Evolutionary conservation across 2,797 vertebrate species (phyloP).

Genomic region (Crenuchus spilurus): DNA sequence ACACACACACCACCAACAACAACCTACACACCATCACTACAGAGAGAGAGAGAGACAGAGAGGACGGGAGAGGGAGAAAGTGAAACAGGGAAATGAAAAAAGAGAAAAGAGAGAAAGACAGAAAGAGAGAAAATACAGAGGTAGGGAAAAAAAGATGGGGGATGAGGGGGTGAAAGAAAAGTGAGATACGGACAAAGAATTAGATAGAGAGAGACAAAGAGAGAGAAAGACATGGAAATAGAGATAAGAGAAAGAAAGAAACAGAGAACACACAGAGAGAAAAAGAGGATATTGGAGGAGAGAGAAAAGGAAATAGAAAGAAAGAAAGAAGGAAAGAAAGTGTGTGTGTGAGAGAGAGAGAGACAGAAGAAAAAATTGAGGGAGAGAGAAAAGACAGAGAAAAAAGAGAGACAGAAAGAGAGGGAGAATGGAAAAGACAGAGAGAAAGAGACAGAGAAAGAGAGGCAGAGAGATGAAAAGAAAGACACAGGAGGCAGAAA

Average conservation of each 20-base stretch:
- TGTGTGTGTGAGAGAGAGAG: not conserved
- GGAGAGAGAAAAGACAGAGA: not conserved
- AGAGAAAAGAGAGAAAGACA: not conserved
- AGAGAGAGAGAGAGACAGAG: not conserved
- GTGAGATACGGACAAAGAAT: not conserved
- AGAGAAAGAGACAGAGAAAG: not conserved
- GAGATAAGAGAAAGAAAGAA: not conserved
- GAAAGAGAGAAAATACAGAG: not conserved
- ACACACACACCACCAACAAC: constrained; percentile 74
- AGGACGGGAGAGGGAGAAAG: not conserved
- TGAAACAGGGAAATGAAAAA: not conserved
- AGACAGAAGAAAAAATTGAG: not conserved
- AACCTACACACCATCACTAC: constrained; percentile 71
- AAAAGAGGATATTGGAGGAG: no score
- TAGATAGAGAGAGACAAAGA: not conserved
- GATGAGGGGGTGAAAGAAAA: constrained; percentile 1
- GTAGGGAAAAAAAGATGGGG: not conserved
- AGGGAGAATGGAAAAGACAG: not conserved
- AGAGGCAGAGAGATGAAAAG: not conserved
- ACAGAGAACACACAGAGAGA: no score
- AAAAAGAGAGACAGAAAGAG: not conserved
- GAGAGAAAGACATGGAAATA: not conserved
- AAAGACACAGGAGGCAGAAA: not conserved
- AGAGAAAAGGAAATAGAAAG: not conserved
- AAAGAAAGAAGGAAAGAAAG: not conserved